These are phyloP conservation scores for Drosophila elegans DNA, from an alignment of 1,140 invertebrate genomes.

Conservation along the genomic window DNA sequence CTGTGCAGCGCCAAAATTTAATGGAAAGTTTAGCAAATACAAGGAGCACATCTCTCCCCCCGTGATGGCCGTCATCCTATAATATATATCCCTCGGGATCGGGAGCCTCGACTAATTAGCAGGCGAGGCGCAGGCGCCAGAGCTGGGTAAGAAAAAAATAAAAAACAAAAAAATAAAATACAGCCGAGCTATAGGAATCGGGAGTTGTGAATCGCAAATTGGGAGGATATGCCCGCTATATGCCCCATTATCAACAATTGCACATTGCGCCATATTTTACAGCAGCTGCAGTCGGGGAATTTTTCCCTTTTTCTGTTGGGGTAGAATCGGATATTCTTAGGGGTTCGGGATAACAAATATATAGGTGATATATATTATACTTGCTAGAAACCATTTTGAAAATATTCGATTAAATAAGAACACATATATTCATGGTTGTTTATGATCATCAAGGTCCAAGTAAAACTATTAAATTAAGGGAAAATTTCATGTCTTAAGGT, in stretches of 20 bases:
- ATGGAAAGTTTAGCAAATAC: slow-evolving; percentile 81
- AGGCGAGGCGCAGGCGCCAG: slow-evolving; percentile 70
- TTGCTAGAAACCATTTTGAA: not conserved
- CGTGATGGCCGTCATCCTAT: not conserved
- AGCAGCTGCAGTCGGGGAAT: slow-evolving; percentile 3
- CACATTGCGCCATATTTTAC: slow-evolving; percentile 79
- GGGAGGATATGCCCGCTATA: slow-evolving; percentile 66
- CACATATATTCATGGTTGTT: no score
- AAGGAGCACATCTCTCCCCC: slow-evolving; percentile 35
- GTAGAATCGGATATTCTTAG: not conserved
- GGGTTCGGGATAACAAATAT: no score
- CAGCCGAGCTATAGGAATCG: not conserved
- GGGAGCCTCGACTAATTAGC: slow-evolving; percentile 70
- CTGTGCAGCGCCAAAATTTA: slow-evolving; percentile 78
- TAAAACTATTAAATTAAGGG: no score
- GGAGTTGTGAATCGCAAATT: slow-evolving; percentile 16
- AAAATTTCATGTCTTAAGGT: no score
- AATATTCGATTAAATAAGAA: not conserved
- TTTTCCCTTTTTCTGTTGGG: not conserved
- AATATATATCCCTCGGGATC: not conserved
- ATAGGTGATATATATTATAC: not conserved
- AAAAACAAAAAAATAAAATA: not conserved
- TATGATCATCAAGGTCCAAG: no score
- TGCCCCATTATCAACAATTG: slow-evolving; percentile 81
- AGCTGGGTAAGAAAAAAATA: slow-evolving; percentile 22